Evolutionary conservation across 2,113 vertebrate genomes (phyloP), one percentile per base, ranked within the genome.

Genomic region (Azemiops feae): DNA sequence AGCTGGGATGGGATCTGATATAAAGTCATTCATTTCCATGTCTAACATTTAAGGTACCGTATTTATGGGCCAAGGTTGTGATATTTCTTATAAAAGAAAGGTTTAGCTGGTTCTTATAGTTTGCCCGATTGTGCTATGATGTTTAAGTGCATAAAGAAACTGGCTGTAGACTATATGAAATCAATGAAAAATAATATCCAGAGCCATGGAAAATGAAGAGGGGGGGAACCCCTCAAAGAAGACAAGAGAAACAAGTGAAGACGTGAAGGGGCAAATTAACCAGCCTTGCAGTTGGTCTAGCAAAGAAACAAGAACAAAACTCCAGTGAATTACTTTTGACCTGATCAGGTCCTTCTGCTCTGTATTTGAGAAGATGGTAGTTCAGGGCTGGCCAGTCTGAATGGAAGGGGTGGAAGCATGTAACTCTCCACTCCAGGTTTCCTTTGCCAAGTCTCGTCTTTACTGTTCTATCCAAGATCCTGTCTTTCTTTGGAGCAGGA

Each of bases 241-340:
- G 88, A 96, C 74, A 85, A 55, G 90, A 87, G 9, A 54, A 22
- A 27, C 89, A 81, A 45, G 22, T 92, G 90, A 88, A 92, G 94
- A 93, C 54, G 30, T 94, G 0, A 88, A 89, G 11, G 18, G 93
- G 85, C 85, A 95, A 95, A 96, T 96, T 93, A 96, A 97, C 91
- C 87, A 92, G 94, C 88, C 91, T 96, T 89, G 91, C 93, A 94
- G 91, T 74, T 93, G 60, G 94, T 1, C 58, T 47, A 93, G 94
- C 85, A 94, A 92, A 92, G 88, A 95, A 95, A 47, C 85, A 93
- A 95, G 60, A 93, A 90, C 94, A 45, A 50, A 94, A 95, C 95
- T 95, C 95, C 96, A 96, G 97, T 97, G 97, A 96, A 98, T 97
- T 97, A 96, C 93, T 97, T 96, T 89, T 97, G 97, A 96, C 97